Evolutionary conservation across 2,888 invertebrate species (phyloP), one percentile per base, ranked within the genome.

Genomic region (Mesorhabditis sp.): DNA sequence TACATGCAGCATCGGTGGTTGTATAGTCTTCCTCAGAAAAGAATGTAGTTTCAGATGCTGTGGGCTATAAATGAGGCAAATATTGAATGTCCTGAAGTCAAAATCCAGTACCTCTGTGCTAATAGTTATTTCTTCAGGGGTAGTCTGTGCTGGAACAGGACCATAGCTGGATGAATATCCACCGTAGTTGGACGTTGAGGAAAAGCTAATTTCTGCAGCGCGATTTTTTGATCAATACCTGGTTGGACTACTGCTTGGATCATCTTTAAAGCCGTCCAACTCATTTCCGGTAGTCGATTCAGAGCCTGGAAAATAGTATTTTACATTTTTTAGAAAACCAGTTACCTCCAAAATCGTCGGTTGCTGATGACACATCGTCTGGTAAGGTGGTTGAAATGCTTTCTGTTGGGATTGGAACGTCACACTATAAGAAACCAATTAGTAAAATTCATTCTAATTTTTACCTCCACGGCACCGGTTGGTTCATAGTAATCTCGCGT

Each of bases 401-500:
- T 50, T 50, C 58, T n/a, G 58, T 50, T 50, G 58, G n/a, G 7
- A 13, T n/a, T n/a, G 58, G 58, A n/a, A 50, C n/a, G n/a, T 50
- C 58, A 50, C 58, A 50, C 58, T 50, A n/a, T 10, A 50, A 50
- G 7, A 28, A 28, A 28, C 28, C 28, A 28, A 28, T 1, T 28
- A 28, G 28, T 28, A 28, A 28, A 28, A 28, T 28, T 2, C 28
- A 28, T 28, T 28, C 28, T 28, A 28, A 2, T 28, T 28, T 28
- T n/a, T n/a, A 50, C 58, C n/a, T 50, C 10, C 1, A 75, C 72
- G 4, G 74, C 68, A 43, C 74, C 67, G 6, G 83, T 84, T 4
- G 84, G 84, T 71, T 84, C 84, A 67, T 80, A 84, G 66, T 84
- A 84, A 73, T 84, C 84, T 42, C 84, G 76, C 0, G 82, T 81